Base-by-base conservation (phyloP, 2,797 vertebrate species). In the Chromobotia macracanthus region DNA sequence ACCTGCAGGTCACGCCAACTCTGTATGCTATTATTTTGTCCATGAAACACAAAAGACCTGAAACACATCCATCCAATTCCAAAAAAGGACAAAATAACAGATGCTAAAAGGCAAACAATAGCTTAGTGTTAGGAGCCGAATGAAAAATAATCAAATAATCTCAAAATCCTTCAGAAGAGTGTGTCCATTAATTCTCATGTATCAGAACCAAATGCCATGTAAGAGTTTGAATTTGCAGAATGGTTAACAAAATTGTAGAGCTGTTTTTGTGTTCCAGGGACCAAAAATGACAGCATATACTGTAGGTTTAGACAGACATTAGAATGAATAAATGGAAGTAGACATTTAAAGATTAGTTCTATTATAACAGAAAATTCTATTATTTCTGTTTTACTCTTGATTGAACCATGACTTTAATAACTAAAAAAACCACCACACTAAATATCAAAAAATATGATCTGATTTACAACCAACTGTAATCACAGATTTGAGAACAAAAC, bases 381-480 rank as follows among this genome's bases (percentile, higher is more conserved):
- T 23, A n/a, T 7, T 23, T 19, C 46, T 11, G 15, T 41, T 1
- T 23, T 48, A 51, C 25, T 18, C 28, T 21, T 64, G 13, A 63
- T 18, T 50, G 11, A 73, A 25, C 18, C 2, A 11, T 12, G 19
- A 48, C 38, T 41, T 63, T 8, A 41, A 65, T 66, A 10, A 55
- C 25, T 0, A 1, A 28, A 1, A 28, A 75, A 66, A 6, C 1
- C 6, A 74, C 61, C 58, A 31, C 48, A 65, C 51, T 53, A n/a
- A n/a, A n/a, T n/a, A n/a, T 75, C 3, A 46, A 76, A 75, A 55
- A 66, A 56, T 67, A 16, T 1, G 38, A 67, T 76, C 46, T 41
- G 35, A 75, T 53, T 75, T 67, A 56, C 5, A 58, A 48, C 66
- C 35, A 7, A 48, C n/a, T 75, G 16, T 51, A 19, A 46, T 46